Percentiles rank a stretch among this genome's conserved stretches.
phyloP scores from a whole-genome alignment of 2,888 invertebrate genomes.

The Thecocarcelia acutangulata region DNA sequence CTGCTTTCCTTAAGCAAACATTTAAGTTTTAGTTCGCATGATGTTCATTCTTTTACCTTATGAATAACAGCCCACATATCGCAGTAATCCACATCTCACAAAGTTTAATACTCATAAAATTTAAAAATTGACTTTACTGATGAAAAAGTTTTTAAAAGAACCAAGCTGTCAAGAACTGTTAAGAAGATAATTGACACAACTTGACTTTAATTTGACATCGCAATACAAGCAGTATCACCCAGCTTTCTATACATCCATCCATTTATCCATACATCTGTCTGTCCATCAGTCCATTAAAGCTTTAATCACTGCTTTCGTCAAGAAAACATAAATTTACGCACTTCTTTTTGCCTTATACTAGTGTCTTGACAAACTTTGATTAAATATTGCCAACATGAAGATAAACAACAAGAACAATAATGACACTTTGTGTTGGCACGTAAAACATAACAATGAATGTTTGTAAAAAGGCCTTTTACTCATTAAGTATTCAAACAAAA shows the following conservation, averaged over 20 bases:
- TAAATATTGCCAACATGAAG: constrained; percentile 44
- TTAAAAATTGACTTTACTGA: constrained; percentile 2
- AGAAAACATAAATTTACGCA: constrained; percentile 15
- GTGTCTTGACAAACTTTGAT: constrained; percentile 50
- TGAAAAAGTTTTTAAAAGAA: constrained; percentile 2
- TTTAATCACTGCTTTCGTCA: background rate
- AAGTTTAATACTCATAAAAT: background rate
- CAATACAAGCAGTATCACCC: background rate
- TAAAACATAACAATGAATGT: background rate
- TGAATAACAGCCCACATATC: no score
- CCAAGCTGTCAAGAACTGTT: background rate
- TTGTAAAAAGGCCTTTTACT: no score
- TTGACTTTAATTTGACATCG: constrained; percentile 18
- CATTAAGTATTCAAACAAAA: background rate
- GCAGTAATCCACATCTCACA: no score
- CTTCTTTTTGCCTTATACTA: constrained; percentile 11
- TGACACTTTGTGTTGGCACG: constrained; percentile 3
- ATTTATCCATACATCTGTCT: no score
- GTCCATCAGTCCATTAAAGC: background rate
- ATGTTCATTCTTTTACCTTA: background rate
- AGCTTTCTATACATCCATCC: background rate
- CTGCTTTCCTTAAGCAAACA: no score
- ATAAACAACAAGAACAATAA: constrained; percentile 2
- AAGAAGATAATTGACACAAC: constrained; percentile 22
- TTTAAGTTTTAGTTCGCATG: no score